A percentile compares a stretch with the other conserved stretches of the same genome.
Evolutionary conservation across 2,888 invertebrate genomes (phyloP).

Genomic region (Limnephilus auricula): DNA sequence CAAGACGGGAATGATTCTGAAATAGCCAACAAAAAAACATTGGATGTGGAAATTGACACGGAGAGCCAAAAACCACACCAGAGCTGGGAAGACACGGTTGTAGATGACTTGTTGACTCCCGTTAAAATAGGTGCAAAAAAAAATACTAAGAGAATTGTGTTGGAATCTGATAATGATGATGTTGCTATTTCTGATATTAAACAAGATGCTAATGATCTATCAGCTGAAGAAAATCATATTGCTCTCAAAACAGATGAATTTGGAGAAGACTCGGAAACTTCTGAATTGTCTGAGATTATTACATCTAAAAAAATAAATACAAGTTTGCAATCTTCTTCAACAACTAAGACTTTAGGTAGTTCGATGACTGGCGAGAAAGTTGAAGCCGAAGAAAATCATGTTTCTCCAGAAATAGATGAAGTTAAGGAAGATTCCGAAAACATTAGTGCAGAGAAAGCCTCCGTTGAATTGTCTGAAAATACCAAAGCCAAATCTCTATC

Average conservation of each 20-base stretch:
- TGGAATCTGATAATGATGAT: not conserved
- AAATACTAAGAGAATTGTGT: not conserved
- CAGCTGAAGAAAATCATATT: not conserved
- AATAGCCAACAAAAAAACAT: not conserved
- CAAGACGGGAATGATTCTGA: not conserved
- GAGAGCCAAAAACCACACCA: not conserved
- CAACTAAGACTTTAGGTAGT: not conserved
- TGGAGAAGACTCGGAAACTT: not conserved
- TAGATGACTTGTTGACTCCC: not conserved
- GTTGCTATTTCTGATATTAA: not conserved
- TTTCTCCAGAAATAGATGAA: not conserved
- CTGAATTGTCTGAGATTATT: not conserved
- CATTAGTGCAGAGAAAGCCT: not conserved
- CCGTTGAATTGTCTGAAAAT: not conserved
- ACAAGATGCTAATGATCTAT: not conserved
- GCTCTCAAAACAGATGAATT: not conserved
- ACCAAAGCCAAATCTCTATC: constrained; percentile 34
- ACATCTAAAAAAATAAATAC: not conserved
- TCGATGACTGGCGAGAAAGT: not conserved
- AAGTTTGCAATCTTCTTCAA: not conserved
- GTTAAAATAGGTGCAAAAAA: not conserved
- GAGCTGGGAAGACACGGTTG: not conserved
- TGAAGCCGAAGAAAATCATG: not conserved
- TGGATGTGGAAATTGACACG: not conserved
- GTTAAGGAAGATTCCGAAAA: not conserved